Base-by-base conservation (phyloP, 2,113 vertebrate species). In the Xenopus tropicalis region DNA sequence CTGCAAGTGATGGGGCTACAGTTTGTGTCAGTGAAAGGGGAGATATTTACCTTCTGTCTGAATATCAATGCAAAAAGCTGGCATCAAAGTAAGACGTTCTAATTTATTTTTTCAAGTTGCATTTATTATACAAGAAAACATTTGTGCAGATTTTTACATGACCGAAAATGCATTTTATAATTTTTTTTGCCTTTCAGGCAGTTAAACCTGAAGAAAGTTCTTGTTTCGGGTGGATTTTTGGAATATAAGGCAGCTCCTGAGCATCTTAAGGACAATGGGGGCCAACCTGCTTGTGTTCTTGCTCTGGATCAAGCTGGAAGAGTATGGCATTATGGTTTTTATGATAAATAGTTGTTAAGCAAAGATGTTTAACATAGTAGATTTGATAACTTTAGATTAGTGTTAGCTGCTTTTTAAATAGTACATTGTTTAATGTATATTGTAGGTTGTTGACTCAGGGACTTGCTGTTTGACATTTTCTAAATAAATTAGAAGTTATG, bases 1-100 rank as follows among this genome's bases (percentile, higher is more conserved):
- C 95, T 80, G 95, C 95, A 64, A 94, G 96, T 78, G 93, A 96
- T 78, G 97, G 95, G 0, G 95, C 95, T 72, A 98, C 95, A n/a
- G 94, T 96, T 14, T 96, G 95, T 23, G 94, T 95, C 82, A 95
- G 95, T 3, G 91, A 93, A 77, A 95, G 90, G 82, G 96, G 96
- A 72, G 96, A 98, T 66, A 87, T 98, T 80, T 98, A 98, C 86
- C 88, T 98, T 78, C 88, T 99, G 77, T 82, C 92, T 44, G 94
- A 97, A 71, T 98, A 98, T 84, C 95, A 98, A 79, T 99, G 96
- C 91, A 99, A 98, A 84, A 99, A 98, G 88, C 87, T 99, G 79
- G 95, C 95, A 78, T 96, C 97, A 16, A 97, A 93, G 97, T 98
- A 84, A 83, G 93, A 87, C 6, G 7, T 54, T 25, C 58, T 23